Conservation (phyloP, 2,888 invertebrate species). For the Prosapia bicincta region DNA sequence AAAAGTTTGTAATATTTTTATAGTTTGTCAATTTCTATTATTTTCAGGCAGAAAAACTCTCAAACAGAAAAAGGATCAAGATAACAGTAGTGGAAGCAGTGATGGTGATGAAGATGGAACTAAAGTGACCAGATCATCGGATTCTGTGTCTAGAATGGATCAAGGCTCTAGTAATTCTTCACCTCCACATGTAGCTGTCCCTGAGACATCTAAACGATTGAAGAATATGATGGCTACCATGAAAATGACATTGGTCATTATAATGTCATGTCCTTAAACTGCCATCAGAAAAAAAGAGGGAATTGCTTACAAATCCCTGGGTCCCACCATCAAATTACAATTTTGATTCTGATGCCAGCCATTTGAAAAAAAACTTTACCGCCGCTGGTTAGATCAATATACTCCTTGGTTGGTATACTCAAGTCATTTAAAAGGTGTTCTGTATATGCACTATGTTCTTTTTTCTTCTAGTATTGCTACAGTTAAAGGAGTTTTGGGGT, state of each 20-base stretch:
- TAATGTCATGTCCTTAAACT: background rate
- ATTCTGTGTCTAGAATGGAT: background rate
- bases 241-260: constrained; percentile 9
- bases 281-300: constrained; percentile 2
- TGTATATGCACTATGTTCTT: background rate
- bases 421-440: constrained; percentile 12
- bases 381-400: constrained; percentile 12
- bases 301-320: constrained; percentile 14
- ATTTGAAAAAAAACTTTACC: constrained; percentile 8
- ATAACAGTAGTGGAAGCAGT: background rate
- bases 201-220: background rate
- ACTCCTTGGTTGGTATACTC: no score
- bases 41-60: no score
- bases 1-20: background rate
- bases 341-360: no score
- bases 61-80: no score
- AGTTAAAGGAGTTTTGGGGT: constrained; percentile 37
- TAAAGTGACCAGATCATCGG: no score
- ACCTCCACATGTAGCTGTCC: constrained; percentile 1
- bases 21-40: background rate
- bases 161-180: background rate
- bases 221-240: no score
- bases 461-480: constrained; percentile 4
- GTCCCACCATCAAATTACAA: no score
- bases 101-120: background rate